phyloP scores from a whole-genome alignment of 2,888 invertebrate genomes.

The Lepidochrysops patricia region DNA sequence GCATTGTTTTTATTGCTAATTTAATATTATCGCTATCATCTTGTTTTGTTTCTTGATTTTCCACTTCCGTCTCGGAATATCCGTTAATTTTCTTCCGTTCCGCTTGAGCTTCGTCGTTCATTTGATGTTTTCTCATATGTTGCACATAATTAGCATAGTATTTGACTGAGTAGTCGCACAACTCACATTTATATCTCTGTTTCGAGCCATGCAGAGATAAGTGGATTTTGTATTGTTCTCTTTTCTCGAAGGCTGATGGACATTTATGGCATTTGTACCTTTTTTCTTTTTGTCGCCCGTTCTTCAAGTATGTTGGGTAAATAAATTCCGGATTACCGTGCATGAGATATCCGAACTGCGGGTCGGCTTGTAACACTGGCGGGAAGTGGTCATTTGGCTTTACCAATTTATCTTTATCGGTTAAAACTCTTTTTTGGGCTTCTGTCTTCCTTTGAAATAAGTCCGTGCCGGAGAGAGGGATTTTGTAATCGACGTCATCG shows the following conservation, averaged over 20 bases:
- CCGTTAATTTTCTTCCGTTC: conserved; percentile 63
- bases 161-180: conserved; percentile 91
- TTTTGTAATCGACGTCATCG: conserved; percentile 63
- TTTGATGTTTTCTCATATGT: conserved; percentile 86
- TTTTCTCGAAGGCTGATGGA: conserved; percentile 90
- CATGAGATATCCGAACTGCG: conserved; percentile 80
- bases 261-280: conserved; percentile 89
- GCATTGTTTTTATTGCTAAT: conserved; percentile 65
- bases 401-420: conserved; percentile 65
- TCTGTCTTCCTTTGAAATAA: conserved; percentile 78
- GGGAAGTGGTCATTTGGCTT: conserved; percentile 72
- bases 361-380: conserved; percentile 74
- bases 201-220: conserved; percentile 87
- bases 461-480: conserved; percentile 79
- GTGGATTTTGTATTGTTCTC: conserved; percentile 88
- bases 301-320: conserved; percentile 83
- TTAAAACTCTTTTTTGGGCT: conserved; percentile 67
- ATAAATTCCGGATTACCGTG: conserved; percentile 85
- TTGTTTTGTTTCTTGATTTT: conserved; percentile 38
- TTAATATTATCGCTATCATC: conserved; percentile 50
- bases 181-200: conserved; percentile 86
- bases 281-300: conserved; percentile 83
- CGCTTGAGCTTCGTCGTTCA: conserved; percentile 79
- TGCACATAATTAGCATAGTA: conserved; percentile 89
- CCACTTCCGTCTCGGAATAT: conserved; percentile 35